Conservation (phyloP, 2,113 vertebrate species). For the Podocnemis expansa region DNA sequence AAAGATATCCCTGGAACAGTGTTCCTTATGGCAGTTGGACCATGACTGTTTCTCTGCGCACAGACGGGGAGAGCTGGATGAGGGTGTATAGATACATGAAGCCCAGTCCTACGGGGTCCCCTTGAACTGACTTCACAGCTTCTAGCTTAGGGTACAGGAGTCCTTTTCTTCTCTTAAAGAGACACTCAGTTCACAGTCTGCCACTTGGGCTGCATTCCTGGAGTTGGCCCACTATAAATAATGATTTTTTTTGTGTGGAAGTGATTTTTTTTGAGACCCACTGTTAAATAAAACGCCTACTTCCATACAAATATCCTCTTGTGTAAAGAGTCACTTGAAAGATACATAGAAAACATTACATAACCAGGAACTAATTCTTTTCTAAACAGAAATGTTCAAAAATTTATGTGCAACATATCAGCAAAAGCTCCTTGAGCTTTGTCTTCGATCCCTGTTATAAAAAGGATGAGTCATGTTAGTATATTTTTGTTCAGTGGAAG, state of each 20-base stretch:
- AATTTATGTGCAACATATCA: not conserved
- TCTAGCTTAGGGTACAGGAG: not conserved
- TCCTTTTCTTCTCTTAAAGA: not conserved
- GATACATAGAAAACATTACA: not conserved
- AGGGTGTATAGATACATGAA: not conserved
- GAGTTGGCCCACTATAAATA: not conserved
- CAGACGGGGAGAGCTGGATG: not conserved
- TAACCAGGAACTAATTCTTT: not conserved
- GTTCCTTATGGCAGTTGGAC: accelerated
- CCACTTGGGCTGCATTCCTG: not conserved
- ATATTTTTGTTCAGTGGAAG: not conserved
- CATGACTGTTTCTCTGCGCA: accelerated
- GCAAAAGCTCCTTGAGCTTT: not conserved
- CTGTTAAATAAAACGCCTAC: not conserved
- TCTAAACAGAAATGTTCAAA: not conserved
- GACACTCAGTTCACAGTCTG: not conserved
- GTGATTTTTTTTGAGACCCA: not conserved
- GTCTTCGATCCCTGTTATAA: not conserved
- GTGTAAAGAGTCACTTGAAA: not conserved
- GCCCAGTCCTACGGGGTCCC: not conserved
- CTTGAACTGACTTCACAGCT: not conserved
- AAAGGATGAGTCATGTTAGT: accelerated
- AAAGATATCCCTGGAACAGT: too few species aligned
- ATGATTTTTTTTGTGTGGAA: not conserved
- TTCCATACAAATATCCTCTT: not conserved